Conservation (phyloP, 1,140 invertebrate species). For the Drosophila lini region DNA sequence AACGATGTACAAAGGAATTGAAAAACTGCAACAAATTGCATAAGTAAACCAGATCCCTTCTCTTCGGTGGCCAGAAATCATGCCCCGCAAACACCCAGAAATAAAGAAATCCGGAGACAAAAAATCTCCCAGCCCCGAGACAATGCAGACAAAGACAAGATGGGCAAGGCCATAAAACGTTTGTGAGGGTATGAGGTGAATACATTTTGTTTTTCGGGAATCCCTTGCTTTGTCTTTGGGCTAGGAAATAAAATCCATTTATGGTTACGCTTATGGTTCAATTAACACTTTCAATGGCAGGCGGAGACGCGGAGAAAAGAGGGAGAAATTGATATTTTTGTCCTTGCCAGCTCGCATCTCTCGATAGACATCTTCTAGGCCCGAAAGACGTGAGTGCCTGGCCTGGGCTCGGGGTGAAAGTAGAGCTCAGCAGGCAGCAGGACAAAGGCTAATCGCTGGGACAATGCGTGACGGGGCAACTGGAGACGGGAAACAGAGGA, state of each 20-base stretch:
- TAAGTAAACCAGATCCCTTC: conserved; percentile 60
- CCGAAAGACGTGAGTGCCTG: conserved; percentile 39
- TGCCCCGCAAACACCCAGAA: conserved; percentile 59
- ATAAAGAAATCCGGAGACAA: conserved; percentile 22
- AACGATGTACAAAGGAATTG: conserved; percentile 12
- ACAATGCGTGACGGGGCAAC: conserved; percentile 54
- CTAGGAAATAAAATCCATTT: conserved; percentile 82
- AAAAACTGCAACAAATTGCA: conserved; percentile 78
- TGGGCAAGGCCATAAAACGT: conserved; percentile 63
- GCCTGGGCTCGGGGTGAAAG: conserved; percentile 49
- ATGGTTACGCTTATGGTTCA: conserved; percentile 84
- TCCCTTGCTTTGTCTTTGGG: conserved; percentile 63
- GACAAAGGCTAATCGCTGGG: conserved; percentile 72
- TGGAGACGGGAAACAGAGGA: conserved; percentile 57
- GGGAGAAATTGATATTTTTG: conserved; percentile 59
- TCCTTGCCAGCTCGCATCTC: conserved; percentile 31
- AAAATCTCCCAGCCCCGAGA: conserved; percentile 27
- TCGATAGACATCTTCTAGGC: conserved; percentile 47
- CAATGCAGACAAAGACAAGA: conserved; percentile 53
- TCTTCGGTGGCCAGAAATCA: conserved; percentile 56
- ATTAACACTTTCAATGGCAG: conserved; percentile 78
- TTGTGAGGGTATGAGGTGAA: conserved; percentile 53
- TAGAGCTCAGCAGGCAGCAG: conserved; percentile 63
- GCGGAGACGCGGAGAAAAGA: conserved; percentile 22
- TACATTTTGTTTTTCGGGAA: conserved; percentile 69